Percentiles rank a stretch among this genome's conserved stretches.
phyloP scores from a whole-genome alignment of 2,888 invertebrate species.

The Tenthredo notha region DNA sequence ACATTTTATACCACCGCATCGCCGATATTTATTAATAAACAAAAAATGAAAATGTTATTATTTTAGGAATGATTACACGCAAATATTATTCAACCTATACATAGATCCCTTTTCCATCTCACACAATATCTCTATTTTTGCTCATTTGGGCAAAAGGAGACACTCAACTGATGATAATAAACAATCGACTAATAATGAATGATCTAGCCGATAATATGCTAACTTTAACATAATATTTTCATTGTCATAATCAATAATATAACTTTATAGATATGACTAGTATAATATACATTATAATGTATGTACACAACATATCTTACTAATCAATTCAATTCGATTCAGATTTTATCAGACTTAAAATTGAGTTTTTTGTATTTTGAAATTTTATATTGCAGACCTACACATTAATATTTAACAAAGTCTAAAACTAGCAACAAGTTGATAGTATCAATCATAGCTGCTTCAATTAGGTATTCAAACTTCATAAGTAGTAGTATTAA shows the following conservation, averaged over 20 bases:
- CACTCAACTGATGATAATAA: background rate
- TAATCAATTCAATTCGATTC: background rate
- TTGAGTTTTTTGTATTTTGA: background rate
- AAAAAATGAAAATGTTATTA: background rate
- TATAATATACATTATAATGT: constrained; percentile 17
- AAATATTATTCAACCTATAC: background rate
- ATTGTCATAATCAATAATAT: background rate
- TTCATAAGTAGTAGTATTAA: background rate
- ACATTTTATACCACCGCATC: background rate
- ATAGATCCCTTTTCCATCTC: background rate
- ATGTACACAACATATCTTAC: background rate
- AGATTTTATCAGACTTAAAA: background rate
- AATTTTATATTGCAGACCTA: background rate
- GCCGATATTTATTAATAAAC: background rate
- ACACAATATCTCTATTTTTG: background rate
- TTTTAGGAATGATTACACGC: background rate
- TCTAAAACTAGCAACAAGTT: background rate
- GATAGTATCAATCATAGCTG: background rate
- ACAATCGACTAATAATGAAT: background rate
- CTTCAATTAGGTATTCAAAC: background rate
- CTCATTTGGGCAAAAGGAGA: background rate
- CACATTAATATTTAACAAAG: background rate
- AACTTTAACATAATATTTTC: constrained; percentile 20
- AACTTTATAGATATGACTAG: constrained; percentile 30
- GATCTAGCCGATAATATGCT: background rate